These are phyloP conservation scores for Catamblyrhynchus diadema DNA, from an alignment of 2,797 vertebrate species.

Conservation along the genomic window DNA sequence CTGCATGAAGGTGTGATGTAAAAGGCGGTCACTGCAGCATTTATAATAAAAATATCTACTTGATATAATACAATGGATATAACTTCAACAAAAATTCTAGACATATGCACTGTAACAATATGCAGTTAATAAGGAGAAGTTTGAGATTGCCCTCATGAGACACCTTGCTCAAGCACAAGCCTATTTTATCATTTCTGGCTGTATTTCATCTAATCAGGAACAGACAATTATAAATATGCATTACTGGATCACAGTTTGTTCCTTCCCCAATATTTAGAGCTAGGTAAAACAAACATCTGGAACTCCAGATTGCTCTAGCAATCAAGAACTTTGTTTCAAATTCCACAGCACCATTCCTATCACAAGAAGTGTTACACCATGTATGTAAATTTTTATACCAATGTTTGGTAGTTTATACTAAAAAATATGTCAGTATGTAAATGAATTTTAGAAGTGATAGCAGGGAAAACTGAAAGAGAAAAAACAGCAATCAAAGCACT, in stretches of 20 bases:
- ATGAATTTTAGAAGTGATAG: neutral
- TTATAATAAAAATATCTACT: neutral
- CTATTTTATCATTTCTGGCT: neutral
- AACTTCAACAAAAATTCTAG: neutral
- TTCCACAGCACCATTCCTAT: neutral
- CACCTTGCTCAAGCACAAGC: neutral
- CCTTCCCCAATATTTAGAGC: neutral
- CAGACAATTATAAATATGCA: neutral
- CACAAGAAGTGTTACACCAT: neutral
- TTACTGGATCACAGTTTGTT: neutral
- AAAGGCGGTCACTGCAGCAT: neutral
- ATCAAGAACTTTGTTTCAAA: neutral
- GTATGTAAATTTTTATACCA: neutral
- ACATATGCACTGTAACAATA: neutral
- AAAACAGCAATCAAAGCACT: neutral
- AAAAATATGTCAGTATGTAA: neutral
- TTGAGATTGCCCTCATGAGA: neutral
- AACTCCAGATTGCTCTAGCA: neutral
- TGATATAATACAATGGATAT: neutral
- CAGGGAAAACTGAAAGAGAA: neutral
- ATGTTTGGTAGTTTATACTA: neutral
- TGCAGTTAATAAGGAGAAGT: neutral
- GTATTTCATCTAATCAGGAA: neutral
- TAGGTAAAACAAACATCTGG: neutral
- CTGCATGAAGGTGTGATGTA: neutral